Base-by-base conservation (phyloP, 2,888 invertebrate species). In the Dryococelus australis region DNA sequence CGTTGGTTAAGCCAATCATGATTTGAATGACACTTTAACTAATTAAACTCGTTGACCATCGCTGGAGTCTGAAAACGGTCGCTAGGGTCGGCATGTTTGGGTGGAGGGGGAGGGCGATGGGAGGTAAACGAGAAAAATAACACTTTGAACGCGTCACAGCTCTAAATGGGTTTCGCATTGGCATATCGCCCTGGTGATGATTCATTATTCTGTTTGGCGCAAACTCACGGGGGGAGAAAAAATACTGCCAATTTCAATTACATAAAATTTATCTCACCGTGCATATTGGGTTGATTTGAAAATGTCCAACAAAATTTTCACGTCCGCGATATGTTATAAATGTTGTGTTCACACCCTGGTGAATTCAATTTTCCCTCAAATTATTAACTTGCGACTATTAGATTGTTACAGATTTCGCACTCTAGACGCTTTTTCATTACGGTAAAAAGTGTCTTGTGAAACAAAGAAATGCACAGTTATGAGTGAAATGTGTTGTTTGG, bases 1-100 rank as follows among this genome's bases (percentile, higher is more conserved):
- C 43, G 28, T 27, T 27, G 10, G 35, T 83, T 83, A 83, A 83
- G 83, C 35, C 43, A 83, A 83, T 83, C 12, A 83, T 24, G 43
- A 35, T 83, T 27, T 27, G 83, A 83, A n/a, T 83, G 83, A 83
- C 83, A 83, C 83, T 83, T 83, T 83, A 35, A 83, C 83, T 83
- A 83, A 83, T 83, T 28, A 35, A 35, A 83, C 28, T 35, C 65
- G 65, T 65, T 65, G 65, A n/a, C 65, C 65, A 20, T 65, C n/a
- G n/a, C 65, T 20, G 65, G 65, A 6, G 65, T 8, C 65, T 24
- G 65, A 20, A 65, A 20, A 65, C 65, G 24, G n/a, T 65, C 24
- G 20, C 65, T 16, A 6, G 65, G 10, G 65, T 5, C 10, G 65
- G 20, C 20, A 5, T 5, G 65, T 8, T 8, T 65, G 65, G 16